These are phyloP conservation scores for Pseudopleuronectes americanus DNA, from an alignment of 2,797 vertebrate species.

Conservation along the genomic window DNA sequence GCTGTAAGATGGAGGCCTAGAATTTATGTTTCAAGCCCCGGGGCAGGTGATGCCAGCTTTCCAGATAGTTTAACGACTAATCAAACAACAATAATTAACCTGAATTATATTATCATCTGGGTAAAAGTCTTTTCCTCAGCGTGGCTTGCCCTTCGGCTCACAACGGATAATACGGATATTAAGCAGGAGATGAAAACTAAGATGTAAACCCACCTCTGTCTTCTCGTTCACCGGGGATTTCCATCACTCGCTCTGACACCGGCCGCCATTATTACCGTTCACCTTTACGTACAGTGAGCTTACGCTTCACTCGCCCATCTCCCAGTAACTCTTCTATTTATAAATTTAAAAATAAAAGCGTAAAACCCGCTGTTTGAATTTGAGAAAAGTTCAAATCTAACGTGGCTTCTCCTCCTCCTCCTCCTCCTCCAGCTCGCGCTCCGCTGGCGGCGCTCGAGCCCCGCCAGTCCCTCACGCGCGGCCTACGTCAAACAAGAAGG, in stretches of 20 bases:
- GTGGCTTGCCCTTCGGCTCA: too few species aligned
- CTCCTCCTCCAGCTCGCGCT: background rate
- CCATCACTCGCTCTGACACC: background rate
- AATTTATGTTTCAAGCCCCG: too few species aligned
- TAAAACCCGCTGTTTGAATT: too few species aligned
- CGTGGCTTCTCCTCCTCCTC: too few species aligned
- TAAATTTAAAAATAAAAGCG: too few species aligned
- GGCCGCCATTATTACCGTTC: background rate
- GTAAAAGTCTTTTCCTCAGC: too few species aligned
- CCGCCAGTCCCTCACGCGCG: background rate
- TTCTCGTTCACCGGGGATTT: background rate
- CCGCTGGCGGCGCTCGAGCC: background rate
- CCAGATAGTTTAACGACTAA: too few species aligned
- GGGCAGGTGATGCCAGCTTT: too few species aligned
- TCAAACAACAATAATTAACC: too few species aligned
- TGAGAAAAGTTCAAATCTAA: background rate
- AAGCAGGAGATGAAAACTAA: background rate
- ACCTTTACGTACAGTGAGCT: background rate
- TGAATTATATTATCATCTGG: too few species aligned
- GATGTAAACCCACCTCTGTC: background rate
- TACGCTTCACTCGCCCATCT: background rate
- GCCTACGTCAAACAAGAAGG: slow-evolving; percentile 32
- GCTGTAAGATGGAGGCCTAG: too few species aligned
- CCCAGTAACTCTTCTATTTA: background rate
- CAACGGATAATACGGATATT: too few species aligned